A percentile compares a stretch with the other conserved stretches of the same genome.
phyloP scores from a whole-genome alignment of 2,888 invertebrate species.

The Lepidocyrtoides sp. region DNA sequence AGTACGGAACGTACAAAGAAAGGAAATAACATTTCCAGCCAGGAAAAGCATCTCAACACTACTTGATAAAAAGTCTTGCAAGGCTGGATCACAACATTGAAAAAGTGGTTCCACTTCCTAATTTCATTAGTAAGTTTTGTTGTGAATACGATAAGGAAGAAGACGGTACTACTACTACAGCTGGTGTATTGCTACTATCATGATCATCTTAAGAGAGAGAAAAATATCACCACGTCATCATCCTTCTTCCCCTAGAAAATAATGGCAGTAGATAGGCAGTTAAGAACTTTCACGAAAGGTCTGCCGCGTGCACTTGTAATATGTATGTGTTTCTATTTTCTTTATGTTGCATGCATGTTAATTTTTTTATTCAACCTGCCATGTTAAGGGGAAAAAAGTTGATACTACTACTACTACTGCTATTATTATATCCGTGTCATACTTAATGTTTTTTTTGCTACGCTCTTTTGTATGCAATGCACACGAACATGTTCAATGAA shows the following conservation, averaged over 20 bases:
- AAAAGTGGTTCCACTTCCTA: slow-evolving; percentile 64
- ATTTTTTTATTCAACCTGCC: slow-evolving; percentile 1
- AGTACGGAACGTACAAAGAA: neutral
- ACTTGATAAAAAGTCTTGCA: slow-evolving; percentile 61
- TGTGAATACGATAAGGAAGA: neutral
- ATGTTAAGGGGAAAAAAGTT: neutral
- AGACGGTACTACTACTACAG: neutral
- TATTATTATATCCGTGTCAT: too few species aligned
- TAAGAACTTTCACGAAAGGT: neutral
- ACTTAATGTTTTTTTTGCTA: too few species aligned
- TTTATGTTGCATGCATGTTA: slow-evolving; percentile 15
- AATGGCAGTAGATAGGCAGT: too few species aligned
- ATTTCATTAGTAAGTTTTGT: slow-evolving; percentile 62
- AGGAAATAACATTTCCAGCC: slow-evolving; percentile 39
- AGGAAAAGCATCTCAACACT: neutral
- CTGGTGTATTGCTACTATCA: too few species aligned
- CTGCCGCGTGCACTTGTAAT: neutral
- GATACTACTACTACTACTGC: too few species aligned
- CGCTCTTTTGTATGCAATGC: slow-evolving; percentile 43
- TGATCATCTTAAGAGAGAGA: slow-evolving; percentile 8
- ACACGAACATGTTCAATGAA: slow-evolving; percentile 55
- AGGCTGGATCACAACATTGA: slow-evolving; percentile 54
- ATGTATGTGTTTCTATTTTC: slow-evolving; percentile 8
- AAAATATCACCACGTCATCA: slow-evolving; percentile 8
- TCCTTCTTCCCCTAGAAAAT: slow-evolving; percentile 8